Conservation (phyloP, 2,888 invertebrate genomes). For the Sarcophaga subvicina region DNA sequence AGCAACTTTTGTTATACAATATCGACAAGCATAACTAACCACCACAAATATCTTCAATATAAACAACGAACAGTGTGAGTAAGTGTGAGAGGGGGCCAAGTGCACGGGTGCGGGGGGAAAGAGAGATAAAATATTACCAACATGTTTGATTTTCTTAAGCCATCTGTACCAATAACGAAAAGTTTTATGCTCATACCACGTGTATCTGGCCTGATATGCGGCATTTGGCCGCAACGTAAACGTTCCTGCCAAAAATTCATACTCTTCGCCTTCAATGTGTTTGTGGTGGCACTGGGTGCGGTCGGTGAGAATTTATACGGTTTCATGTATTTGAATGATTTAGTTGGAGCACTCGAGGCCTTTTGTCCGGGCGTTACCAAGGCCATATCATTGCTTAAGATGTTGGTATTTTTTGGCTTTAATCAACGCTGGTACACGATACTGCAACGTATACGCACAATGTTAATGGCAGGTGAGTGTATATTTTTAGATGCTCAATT, state of each 20-base stretch:
- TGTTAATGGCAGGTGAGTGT: constrained; percentile 73
- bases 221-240: constrained; percentile 77
- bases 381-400: constrained; percentile 76
- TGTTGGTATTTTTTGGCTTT: constrained; percentile 75
- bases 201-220: constrained; percentile 74
- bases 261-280: constrained; percentile 72
- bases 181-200: constrained; percentile 76
- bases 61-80: not conserved
- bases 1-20: too few relatives aligned
- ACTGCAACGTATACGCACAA: constrained; percentile 71
- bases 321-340: constrained; percentile 72
- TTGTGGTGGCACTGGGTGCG: constrained; percentile 75
- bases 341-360: constrained; percentile 77
- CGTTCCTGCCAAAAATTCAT: constrained; percentile 70
- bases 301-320: constrained; percentile 77
- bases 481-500: too few relatives aligned
- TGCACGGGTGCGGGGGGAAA: not conserved
- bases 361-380: constrained; percentile 79
- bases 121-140: not conserved
- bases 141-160: constrained; percentile 69
- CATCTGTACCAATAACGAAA: constrained; percentile 71
- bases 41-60: not conserved
- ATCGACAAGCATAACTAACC: not conserved
- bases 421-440: constrained; percentile 73
- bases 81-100: not conserved